Conservation (phyloP, 2,888 invertebrate genomes). For the Leucophenga maculata region DNA sequence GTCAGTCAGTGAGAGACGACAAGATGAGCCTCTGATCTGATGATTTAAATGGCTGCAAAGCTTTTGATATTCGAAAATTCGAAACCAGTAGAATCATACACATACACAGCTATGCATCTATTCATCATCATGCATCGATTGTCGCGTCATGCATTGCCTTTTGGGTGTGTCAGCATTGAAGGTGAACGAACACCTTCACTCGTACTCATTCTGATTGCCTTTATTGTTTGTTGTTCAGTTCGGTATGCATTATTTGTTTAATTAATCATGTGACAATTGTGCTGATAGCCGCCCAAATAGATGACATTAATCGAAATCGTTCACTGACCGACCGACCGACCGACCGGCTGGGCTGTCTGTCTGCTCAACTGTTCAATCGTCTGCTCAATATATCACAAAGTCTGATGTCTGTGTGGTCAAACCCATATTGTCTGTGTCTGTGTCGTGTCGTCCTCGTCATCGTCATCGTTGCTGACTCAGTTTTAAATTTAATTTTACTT, state of each 20-base stretch:
- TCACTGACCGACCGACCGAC: too few relatives aligned
- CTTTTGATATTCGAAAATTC: neutral
- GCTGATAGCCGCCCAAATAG: conserved; percentile 35
- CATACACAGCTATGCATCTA: neutral
- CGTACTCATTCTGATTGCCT: conserved; percentile 21
- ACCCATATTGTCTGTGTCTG: neutral
- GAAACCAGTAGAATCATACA: neutral
- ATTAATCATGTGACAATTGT: conserved; percentile 61
- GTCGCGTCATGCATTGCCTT: neutral
- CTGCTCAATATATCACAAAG: neutral
- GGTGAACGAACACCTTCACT: neutral
- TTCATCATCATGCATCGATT: neutral
- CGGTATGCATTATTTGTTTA: conserved; percentile 46
- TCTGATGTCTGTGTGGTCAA: neutral
- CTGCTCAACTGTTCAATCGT: neutral
- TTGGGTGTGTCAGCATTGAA: conserved; percentile 37
- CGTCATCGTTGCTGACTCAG: neutral
- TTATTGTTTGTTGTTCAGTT: conserved; percentile 35
- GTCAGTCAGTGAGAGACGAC: conserved; percentile 47
- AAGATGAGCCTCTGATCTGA: conserved; percentile 40
- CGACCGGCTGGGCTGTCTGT: too few relatives aligned
- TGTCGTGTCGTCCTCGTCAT: neutral
- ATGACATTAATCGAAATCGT: conserved; percentile 21
- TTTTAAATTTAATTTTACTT: conserved; percentile 18
- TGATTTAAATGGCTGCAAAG: neutral